phyloP scores from a whole-genome alignment of 2,113 vertebrate genomes.

The Pavo muticus region DNA sequence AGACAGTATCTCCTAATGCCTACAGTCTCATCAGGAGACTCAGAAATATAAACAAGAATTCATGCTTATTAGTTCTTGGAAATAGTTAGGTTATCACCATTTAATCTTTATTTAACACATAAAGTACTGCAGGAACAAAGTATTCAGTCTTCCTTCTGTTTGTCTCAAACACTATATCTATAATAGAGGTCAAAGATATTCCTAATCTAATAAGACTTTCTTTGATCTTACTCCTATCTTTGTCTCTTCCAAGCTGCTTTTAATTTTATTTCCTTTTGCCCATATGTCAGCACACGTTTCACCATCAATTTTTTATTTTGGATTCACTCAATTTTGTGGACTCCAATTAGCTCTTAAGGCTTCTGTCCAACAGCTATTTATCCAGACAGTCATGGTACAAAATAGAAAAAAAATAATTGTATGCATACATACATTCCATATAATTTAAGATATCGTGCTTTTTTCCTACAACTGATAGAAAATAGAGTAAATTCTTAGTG shows the following conservation, averaged over 20 bases:
- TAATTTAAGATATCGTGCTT: neutral
- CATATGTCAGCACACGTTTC: neutral
- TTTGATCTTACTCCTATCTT: neutral
- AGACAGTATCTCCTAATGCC: fast-evolving
- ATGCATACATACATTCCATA: neutral
- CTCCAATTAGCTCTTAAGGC: neutral
- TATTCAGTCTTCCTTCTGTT: neutral
- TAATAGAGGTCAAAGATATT: neutral
- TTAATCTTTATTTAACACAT: neutral
- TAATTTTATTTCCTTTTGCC: neutral
- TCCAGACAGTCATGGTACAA: neutral
- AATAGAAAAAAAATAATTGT: neutral
- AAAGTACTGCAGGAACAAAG: neutral
- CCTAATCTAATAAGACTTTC: neutral
- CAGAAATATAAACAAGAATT: neutral
- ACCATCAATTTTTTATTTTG: neutral
- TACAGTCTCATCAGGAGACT: neutral
- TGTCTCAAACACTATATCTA: neutral
- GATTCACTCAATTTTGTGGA: neutral
- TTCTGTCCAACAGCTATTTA: neutral
- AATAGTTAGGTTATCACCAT: neutral
- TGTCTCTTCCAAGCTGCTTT: neutral
- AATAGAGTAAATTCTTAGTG: neutral
- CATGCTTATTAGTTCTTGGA: neutral
- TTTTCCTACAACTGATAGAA: neutral